Base-by-base conservation (phyloP, 2,888 invertebrate species). In the Perithous albicinctus region DNA sequence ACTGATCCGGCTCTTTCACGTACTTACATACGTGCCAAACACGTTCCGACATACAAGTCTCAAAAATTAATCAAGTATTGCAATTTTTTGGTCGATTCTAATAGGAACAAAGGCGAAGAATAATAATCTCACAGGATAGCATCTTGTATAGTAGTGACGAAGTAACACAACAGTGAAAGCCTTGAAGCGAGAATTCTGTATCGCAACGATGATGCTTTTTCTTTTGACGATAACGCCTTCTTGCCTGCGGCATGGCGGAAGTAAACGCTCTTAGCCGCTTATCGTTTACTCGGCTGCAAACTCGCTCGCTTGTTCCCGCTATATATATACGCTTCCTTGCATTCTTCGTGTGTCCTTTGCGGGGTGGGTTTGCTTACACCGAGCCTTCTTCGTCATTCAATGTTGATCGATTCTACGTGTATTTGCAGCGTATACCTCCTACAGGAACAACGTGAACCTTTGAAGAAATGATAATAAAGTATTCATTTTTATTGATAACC, bases 201-300 rank as follows among this genome's bases (percentile, higher is more conserved):
- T 54, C 32, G 56, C 75, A 32, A 43, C 15, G 43, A 54, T 18
- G 41, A 35, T 75, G 41, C 41, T 32, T 75, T 63, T n/a, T n/a
- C 66, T 54, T 64, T 64, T 26, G 41, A 26, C 66, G 56, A 75
- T 66, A 75, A 75, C n/a, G 54, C 15, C 26, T 26, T 38, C 29
- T 35, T 26, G 63, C 74, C 74, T 74, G 54, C 18, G 64, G 64
- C 74, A 51, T 61, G 41, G n/a, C 23, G 63, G 48, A 63, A 63
- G 64, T 54, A 41, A 41, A 64, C 23, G 43, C 32, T 72, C 20
- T 61, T 35, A 46, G 32, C 48, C n/a, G 10, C 66, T 56, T 43
- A 56, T 66, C 41, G 75, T 64, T 66, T 56, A 38, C 75, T 41
- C 23, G 56, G 64, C 29, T 43, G 43, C 66, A 75, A 32, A 66